These are phyloP conservation scores for Gari tellinella DNA, from an alignment of 2,888 invertebrate genomes.

Conservation along the genomic window DNA sequence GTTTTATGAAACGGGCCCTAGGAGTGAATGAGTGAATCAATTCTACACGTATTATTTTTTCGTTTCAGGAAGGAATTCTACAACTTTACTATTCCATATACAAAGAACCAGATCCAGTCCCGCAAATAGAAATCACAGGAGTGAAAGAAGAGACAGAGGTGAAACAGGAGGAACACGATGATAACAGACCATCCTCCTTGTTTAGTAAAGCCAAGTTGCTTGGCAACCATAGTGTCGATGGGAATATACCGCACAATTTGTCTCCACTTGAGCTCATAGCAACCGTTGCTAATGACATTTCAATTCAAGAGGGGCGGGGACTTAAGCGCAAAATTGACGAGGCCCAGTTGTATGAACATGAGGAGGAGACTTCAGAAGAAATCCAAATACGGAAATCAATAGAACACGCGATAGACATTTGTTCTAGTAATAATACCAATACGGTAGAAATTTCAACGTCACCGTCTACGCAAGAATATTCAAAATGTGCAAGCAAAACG, in stretches of 20 bases:
- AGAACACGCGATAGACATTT: slow-evolving; percentile 58
- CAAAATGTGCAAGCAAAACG: neutral
- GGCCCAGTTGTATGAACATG: slow-evolving; percentile 47
- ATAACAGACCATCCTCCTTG: slow-evolving; percentile 41
- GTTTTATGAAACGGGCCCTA: too few relatives aligned
- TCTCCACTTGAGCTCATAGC: slow-evolving; percentile 61
- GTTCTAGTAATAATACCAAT: slow-evolving; percentile 23
- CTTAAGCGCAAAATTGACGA: slow-evolving; percentile 50
- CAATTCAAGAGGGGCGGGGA: slow-evolving; percentile 52
- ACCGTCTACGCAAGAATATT: neutral
- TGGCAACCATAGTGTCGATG: slow-evolving; percentile 39
- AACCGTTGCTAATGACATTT: slow-evolving; percentile 56
- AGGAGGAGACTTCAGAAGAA: slow-evolving; percentile 54
- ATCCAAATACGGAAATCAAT: slow-evolving; percentile 58
- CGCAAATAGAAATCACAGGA: slow-evolving; percentile 46
- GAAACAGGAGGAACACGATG: slow-evolving; percentile 26
- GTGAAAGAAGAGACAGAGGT: slow-evolving; percentile 34
- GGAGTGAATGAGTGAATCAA: too few relatives aligned
- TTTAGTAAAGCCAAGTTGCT: slow-evolving; percentile 49
- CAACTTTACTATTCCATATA: slow-evolving; percentile 62
- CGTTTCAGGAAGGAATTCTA: slow-evolving; percentile 57
- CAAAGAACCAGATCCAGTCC: slow-evolving; percentile 33
- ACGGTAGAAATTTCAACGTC: neutral
- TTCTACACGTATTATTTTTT: neutral
- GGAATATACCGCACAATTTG: slow-evolving; percentile 54